Evolutionary conservation across 2,113 vertebrate genomes (phyloP).

Genomic region (Chunga burmeisteri): DNA sequence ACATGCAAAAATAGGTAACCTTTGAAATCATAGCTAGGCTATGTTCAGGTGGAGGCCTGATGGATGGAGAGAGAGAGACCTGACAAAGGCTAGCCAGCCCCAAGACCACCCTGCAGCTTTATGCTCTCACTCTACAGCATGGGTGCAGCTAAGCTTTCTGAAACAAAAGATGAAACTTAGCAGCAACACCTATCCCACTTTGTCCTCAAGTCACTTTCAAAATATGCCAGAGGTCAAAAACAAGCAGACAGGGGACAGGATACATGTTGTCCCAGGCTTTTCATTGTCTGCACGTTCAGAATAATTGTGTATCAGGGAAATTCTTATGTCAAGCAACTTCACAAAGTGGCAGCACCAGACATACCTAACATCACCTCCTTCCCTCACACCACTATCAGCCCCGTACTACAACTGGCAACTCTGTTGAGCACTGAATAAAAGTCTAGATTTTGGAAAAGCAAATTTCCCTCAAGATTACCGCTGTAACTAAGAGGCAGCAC

Average conservation of each 20-base stretch:
- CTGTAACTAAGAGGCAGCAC: not conserved
- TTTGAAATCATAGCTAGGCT: not conserved
- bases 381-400: not conserved
- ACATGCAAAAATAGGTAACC: not conserved
- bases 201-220: not conserved
- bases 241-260: not conserved
- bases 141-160: not conserved
- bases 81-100: not conserved
- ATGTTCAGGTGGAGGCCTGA: not conserved
- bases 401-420: not conserved
- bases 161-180: not conserved
- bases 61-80: not conserved
- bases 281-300: not conserved
- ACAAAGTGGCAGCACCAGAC: not conserved
- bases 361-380: not conserved
- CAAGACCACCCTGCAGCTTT: not conserved
- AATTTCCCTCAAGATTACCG: not conserved
- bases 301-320: not conserved
- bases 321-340: not conserved
- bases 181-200: not conserved
- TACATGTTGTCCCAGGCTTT: not conserved
- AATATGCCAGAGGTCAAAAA: not conserved
- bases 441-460: not conserved
- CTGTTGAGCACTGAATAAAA: accelerated
- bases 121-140: not conserved